phyloP scores from a whole-genome alignment of 2,888 invertebrate species.

The Xestia rhomboidea region DNA sequence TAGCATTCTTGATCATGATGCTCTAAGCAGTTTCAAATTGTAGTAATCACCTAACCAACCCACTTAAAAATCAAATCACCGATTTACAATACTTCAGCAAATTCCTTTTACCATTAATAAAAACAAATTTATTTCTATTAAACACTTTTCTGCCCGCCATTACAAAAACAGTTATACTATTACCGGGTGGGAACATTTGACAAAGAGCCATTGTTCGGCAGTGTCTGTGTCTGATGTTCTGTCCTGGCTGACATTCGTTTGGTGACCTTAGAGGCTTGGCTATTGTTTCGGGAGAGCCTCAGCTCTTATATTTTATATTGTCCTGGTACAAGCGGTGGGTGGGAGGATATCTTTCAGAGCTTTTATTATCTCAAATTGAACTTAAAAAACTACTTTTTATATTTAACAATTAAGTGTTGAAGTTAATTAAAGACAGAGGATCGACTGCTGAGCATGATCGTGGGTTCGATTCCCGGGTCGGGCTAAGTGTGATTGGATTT shows the following conservation, averaged over 20 bases:
- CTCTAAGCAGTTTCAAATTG: too few species aligned
- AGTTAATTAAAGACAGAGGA: too few species aligned
- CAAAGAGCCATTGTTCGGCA: constrained; percentile 75
- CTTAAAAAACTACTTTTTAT: too few species aligned
- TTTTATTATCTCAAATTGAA: neutral
- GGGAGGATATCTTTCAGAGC: neutral
- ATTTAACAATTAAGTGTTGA: neutral
- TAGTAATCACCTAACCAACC: neutral
- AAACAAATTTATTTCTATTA: constrained; percentile 39
- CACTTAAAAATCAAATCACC: neutral
- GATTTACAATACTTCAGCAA: constrained; percentile 21
- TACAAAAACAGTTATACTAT: constrained; percentile 68
- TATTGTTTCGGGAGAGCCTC: constrained; percentile 56
- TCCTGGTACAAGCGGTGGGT: constrained; percentile 25
- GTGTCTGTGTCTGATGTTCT: constrained; percentile 59
- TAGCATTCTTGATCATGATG: too few species aligned
- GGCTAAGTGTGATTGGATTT: too few species aligned
- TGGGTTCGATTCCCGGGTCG: too few species aligned
- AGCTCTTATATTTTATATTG: constrained; percentile 40
- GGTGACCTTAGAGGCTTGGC: constrained; percentile 49
- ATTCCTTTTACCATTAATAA: neutral
- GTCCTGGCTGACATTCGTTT: constrained; percentile 62
- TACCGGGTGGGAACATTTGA: constrained; percentile 72
- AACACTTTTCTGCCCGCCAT: constrained; percentile 55
- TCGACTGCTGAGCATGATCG: too few species aligned